phyloP scores from a whole-genome alignment of 1,140 invertebrate genomes.

The Tyrophagus putrescentiae region DNA sequence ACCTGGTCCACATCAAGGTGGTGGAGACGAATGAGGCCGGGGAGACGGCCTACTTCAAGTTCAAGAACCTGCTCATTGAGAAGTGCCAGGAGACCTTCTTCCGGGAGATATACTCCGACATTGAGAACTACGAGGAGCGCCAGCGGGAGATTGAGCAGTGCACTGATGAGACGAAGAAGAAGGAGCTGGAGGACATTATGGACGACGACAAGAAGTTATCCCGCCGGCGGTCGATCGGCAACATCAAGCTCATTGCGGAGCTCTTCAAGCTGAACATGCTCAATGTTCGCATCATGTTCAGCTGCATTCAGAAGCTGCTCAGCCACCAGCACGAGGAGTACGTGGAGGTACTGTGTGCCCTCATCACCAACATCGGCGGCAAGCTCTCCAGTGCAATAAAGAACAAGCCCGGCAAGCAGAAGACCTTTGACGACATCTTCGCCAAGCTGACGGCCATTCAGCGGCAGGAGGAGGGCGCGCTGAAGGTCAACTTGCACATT shows the following conservation, averaged over 20 bases:
- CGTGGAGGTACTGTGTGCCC: slow-evolving; percentile 53
- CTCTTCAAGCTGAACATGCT: slow-evolving; percentile 82
- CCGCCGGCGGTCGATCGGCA: slow-evolving; percentile 65
- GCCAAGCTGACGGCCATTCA: slow-evolving; percentile 28
- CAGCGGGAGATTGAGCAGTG: slow-evolving; percentile 46
- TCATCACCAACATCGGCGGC: slow-evolving; percentile 22
- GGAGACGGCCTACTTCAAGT: slow-evolving; percentile 41
- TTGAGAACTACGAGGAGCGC: slow-evolving; percentile 34
- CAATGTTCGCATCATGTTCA: slow-evolving; percentile 70
- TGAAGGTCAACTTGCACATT: slow-evolving; percentile 54
- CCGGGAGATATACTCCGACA: slow-evolving; percentile 42
- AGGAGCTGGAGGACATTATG: slow-evolving; percentile 41
- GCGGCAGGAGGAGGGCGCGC: slow-evolving; percentile 28
- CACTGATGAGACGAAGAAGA: slow-evolving; percentile 43
- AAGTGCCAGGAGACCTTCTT: slow-evolving; percentile 77
- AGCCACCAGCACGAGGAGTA: slow-evolving; percentile 65
- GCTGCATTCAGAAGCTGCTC: slow-evolving; percentile 51
- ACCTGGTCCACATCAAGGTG: slow-evolving; percentile 31
- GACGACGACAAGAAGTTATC: slow-evolving; percentile 60
- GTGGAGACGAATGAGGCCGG: slow-evolving; percentile 35
- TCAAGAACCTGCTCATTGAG: slow-evolving; percentile 61
- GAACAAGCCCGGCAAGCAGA: background rate
- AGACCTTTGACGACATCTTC: background rate
- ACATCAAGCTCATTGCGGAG: slow-evolving; percentile 75
- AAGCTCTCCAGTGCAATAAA: slow-evolving; percentile 30